These are phyloP conservation scores for Colinus virginianus DNA, from an alignment of 2,113 vertebrate genomes.

Conservation along the genomic window DNA sequence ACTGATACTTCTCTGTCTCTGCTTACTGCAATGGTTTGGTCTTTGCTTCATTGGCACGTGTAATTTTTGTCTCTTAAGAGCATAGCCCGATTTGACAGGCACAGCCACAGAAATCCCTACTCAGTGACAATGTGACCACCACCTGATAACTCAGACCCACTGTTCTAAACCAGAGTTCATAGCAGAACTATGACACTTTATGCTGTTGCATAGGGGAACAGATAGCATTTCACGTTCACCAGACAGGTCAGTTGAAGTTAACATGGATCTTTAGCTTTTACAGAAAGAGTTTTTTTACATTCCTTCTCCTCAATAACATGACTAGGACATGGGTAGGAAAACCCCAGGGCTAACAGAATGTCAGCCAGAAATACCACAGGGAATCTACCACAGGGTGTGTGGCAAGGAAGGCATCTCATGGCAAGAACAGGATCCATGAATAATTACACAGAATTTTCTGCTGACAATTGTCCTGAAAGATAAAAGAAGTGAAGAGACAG, in stretches of 20 bases:
- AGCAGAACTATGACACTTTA: background rate
- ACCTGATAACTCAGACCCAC: background rate
- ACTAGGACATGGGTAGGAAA: background rate
- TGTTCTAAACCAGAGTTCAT: background rate
- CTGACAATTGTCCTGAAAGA: constrained; percentile 15
- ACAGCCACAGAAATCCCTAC: background rate
- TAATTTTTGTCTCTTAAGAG: background rate
- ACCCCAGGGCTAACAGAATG: background rate
- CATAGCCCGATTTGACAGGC: background rate
- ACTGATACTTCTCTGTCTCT: background rate
- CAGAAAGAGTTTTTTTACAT: background rate
- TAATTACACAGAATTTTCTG: constrained; percentile 46
- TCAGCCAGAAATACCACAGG: constrained; percentile 2
- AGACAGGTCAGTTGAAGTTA: background rate
- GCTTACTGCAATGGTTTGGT: fast-evolving
- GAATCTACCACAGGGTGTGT: background rate
- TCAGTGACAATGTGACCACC: background rate
- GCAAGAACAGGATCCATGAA: background rate
- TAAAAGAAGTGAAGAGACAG: constrained; percentile 27
- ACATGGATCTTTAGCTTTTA: background rate
- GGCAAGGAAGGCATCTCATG: constrained; percentile 3
- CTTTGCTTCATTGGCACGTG: background rate
- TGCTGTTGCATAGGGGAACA: background rate
- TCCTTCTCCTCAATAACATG: background rate
- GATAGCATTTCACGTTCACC: background rate